Percentiles rank a stretch among this genome's conserved stretches.
Evolutionary conservation across 2,113 vertebrate genomes (phyloP).

Genomic region (Talpa occidentalis): DNA sequence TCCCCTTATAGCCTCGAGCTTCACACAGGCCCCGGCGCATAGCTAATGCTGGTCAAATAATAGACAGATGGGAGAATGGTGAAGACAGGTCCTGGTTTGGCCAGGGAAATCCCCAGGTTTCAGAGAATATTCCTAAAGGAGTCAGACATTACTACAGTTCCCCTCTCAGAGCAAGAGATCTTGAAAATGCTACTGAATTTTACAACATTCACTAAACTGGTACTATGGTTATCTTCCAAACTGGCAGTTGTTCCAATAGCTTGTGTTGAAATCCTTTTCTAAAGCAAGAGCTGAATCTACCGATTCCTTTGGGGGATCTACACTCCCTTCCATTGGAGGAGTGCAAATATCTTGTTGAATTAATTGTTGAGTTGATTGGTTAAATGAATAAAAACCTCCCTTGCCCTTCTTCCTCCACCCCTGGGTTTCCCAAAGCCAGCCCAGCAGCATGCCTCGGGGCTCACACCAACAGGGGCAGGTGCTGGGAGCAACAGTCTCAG

Average conservation of each 20-base stretch:
- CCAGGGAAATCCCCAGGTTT: neutral
- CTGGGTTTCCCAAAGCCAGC: neutral
- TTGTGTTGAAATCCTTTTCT: neutral
- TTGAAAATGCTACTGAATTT: neutral
- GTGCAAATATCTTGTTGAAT: neutral
- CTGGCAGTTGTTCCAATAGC: neutral
- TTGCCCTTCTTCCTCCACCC: neutral
- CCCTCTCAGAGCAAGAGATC: neutral
- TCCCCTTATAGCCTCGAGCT: neutral
- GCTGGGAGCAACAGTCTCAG: no score
- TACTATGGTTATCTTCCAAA: neutral
- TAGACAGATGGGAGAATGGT: neutral
- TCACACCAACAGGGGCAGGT: neutral
- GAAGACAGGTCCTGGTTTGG: neutral
- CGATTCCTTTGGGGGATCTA: neutral
- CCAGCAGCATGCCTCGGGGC: neutral
- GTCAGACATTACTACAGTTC: neutral
- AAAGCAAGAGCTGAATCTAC: neutral
- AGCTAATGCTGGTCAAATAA: neutral
- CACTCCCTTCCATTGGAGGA: neutral
- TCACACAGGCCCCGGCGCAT: neutral
- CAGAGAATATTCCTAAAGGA: neutral
- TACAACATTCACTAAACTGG: neutral
- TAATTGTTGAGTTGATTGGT: neutral
- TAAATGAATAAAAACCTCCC: neutral